Evolutionary conservation across 2,888 invertebrate species (phyloP), one percentile per base, ranked within the genome.

Genomic region (Chloroclystis v-ata): DNA sequence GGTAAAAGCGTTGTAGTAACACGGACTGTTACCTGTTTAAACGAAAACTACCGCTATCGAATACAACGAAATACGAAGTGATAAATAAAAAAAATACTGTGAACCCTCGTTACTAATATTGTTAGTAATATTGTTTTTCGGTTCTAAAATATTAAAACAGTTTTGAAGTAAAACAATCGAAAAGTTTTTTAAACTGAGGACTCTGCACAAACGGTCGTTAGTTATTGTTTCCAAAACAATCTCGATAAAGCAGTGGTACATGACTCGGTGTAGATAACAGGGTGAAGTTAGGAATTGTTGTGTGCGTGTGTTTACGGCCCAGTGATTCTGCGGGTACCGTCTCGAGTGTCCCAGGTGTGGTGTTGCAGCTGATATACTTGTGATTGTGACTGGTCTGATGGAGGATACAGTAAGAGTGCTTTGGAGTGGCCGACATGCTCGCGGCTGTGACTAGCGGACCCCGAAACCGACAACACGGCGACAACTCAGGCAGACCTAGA

Each of bases 271-370:
- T 70, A 64, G 61, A 65, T 63, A 65, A 55, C 71, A 69, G 75
- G 75, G 72, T 77, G 72, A 76, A 74, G 70, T 72, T 68, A 75
- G 72, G 16, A 42, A 74, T 69, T 61, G 47, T 63, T 68, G 74
- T 72, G 82, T 75, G 81, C 77, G 82, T 73, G 79, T 78, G 79
- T 81, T 69, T 77, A 75, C 79, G 79, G 80, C 71, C 75, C 74
- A 82, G 50, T 50, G 50, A 46, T 50, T 47, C 50, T 43, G 46
- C 37, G 50, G 46, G 46, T 26, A 43, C 26, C 39, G 50, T 46
- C 13, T 47, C 43, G 39, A 46, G 78, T 78, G 75, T 46, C 65
- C 67, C 67, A 67, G 76, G 80, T 82, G 80, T 70, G 65, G 53
- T 65, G 69, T 75, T 74, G 63, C 67, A 61, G 60, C 54, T 69